Evolutionary conservation across 1,140 invertebrate genomes (phyloP).

Genomic region (Dryas iulia): DNA sequence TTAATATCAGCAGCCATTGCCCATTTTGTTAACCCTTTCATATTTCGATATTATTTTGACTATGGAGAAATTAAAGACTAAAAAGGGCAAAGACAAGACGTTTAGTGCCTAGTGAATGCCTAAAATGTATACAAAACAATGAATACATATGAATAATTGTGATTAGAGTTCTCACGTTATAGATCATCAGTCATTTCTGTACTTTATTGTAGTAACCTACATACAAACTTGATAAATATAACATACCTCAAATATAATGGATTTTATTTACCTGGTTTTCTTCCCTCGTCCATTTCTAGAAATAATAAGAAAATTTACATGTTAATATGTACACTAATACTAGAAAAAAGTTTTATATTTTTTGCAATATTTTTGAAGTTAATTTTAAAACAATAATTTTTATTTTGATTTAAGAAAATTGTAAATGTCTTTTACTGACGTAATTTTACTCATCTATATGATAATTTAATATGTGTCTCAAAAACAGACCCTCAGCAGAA

Average conservation of each 20-base stretch:
- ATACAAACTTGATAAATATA: slow-evolving; percentile 79
- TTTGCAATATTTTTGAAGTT: too few species aligned
- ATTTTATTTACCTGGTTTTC: slow-evolving; percentile 62
- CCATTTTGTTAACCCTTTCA: neutral
- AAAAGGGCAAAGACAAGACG: slow-evolving; percentile 61
- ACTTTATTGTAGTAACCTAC: slow-evolving; percentile 78
- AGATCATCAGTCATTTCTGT: slow-evolving; percentile 74
- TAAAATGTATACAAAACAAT: slow-evolving; percentile 73
- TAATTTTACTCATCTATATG: too few species aligned
- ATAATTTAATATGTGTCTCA: too few species aligned
- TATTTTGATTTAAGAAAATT: too few species aligned
- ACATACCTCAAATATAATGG: slow-evolving; percentile 72
- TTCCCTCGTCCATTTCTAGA: neutral
- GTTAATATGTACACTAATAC: too few species aligned
- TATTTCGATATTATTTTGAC: slow-evolving; percentile 54
- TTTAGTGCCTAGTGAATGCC: slow-evolving; percentile 66
- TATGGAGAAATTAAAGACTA: slow-evolving; percentile 71
- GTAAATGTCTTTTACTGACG: too few species aligned
- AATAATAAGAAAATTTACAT: neutral
- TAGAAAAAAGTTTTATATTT: too few species aligned
- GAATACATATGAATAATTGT: slow-evolving; percentile 76
- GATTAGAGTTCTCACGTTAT: slow-evolving; percentile 73
- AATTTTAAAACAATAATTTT: too few species aligned
- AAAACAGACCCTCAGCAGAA: too few species aligned
- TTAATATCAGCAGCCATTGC: neutral